Conservation (phyloP, 2,888 invertebrate species). For the Chalcosyrphus nemorum region DNA sequence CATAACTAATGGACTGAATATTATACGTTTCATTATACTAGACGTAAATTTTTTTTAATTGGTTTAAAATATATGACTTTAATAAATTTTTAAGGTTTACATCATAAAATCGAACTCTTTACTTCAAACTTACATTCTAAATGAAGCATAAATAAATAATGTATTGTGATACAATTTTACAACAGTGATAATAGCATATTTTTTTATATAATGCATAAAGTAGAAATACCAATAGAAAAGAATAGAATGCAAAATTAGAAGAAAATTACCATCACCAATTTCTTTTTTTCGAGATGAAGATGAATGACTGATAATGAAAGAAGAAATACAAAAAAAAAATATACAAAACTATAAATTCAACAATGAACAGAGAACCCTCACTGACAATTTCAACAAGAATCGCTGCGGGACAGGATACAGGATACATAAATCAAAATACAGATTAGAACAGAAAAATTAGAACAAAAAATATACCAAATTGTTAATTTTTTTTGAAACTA, state of each 20-base stretch:
- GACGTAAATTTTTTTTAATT: no score
- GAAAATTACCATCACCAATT: slow-evolving; percentile 54
- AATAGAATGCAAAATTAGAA: slow-evolving; percentile 17
- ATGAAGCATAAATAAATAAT: slow-evolving; percentile 12
- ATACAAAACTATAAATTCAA: slow-evolving; percentile 26
- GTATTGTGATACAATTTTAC: slow-evolving; percentile 21
- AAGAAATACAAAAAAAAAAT: slow-evolving; percentile 18
- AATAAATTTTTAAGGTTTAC: no score
- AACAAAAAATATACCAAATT: neutral
- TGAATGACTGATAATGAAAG: slow-evolving; percentile 56
- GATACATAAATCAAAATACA: neutral
- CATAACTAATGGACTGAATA: no score
- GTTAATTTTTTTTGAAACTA: neutral
- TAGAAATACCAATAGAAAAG: slow-evolving; percentile 1
- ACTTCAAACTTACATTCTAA: neutral
- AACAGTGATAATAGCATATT: slow-evolving; percentile 30
- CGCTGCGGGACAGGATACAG: neutral
- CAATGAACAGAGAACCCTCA: slow-evolving; percentile 2
- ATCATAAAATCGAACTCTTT: slow-evolving; percentile 60
- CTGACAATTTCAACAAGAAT: neutral
- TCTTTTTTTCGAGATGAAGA: slow-evolving; percentile 51
- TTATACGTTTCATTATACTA: no score
- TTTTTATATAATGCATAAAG: slow-evolving; percentile 1
- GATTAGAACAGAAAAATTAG: neutral
- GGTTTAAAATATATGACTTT: no score